Evolutionary conservation across 1,140 invertebrate genomes (phyloP), one percentile per base, ranked within the genome.

Genomic region (Venturia canescens): DNA sequence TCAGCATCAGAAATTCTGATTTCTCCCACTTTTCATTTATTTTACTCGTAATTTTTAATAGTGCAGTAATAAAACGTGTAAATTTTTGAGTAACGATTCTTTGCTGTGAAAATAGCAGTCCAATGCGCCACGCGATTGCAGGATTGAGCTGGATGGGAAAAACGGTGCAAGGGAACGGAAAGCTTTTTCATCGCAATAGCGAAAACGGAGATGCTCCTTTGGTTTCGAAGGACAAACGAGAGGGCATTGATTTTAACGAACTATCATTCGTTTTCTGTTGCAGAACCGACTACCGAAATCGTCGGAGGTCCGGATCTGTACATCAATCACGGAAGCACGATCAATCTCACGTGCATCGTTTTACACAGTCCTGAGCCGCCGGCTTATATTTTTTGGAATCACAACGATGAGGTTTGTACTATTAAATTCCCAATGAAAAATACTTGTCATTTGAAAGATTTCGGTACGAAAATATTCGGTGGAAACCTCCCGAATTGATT

Each of bases 371-470:
- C 97, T 18, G 97, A 98, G 88, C 96, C 97, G 76, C 97, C 97
- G 50, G 96, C 96, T 63, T 98, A 97, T 91, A 98, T 98, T 88
- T 98, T 97, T 91, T 98, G 96, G 96, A 97, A 97, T 93, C 96
- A 97, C 91, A 97, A 97, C 91, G 94, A 97, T 89, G 96, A 95
- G 87, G 96, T 97, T 93, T 96, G 93, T 92, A 84, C 72, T 29
- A 21, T 66, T 74, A 7, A 38, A 60, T 26, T 11, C 9, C 7
- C n/a, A 63, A 63, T 26, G 1, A 63, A 63, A 4, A 63, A n/a
- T n/a, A n/a, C n/a, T n/a, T n/a, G n/a, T n/a, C n/a, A n/a, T n/a
- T n/a, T n/a, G n/a, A n/a, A n/a, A n/a, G n/a, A n/a, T n/a, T n/a
- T n/a, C n/a, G n/a, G n/a, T n/a, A n/a, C n/a, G n/a, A n/a, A n/a